Percentiles rank a stretch among this genome's conserved stretches.
These are phyloP conservation scores for Sarcophaga bullata DNA, from an alignment of 1,140 invertebrate species.

Conservation along the genomic window DNA sequence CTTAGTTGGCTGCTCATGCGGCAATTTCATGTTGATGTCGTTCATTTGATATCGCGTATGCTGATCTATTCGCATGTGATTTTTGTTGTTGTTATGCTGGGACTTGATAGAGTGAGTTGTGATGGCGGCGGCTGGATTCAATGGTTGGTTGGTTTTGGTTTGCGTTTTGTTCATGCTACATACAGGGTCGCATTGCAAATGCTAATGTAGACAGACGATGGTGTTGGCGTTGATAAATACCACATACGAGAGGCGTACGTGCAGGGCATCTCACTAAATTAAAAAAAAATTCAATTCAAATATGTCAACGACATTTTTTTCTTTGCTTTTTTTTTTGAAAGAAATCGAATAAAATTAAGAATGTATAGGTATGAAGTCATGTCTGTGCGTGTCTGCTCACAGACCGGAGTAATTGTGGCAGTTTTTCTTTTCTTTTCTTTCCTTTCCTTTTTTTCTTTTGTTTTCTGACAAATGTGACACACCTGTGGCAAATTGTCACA, in stretches of 20 bases:
- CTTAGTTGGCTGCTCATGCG: not conserved
- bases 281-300: slow-evolving; percentile 11
- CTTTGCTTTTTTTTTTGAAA: not conserved
- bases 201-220: not conserved
- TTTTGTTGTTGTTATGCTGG: not conserved
- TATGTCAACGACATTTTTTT: slow-evolving; percentile 18
- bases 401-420: too few relatives aligned
- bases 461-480: slow-evolving; percentile 19
- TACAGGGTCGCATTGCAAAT: too few relatives aligned
- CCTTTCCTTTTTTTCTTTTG: not conserved
- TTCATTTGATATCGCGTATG: not conserved
- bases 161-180: not conserved
- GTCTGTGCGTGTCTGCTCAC: too few relatives aligned
- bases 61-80: not conserved
- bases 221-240: not conserved
- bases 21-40: slow-evolving; percentile 2
- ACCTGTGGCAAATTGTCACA: slow-evolving; percentile 23
- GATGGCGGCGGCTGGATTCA: not conserved
- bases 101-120: not conserved
- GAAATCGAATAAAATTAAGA: too few relatives aligned
- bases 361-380: too few relatives aligned
- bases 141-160: not conserved
- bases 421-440: not conserved
- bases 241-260: not conserved
- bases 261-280: not conserved